A percentile compares a stretch with the other conserved stretches of the same genome.
These are phyloP conservation scores for Haemorhous mexicanus DNA, from an alignment of 2,113 vertebrate species.

Conservation along the genomic window DNA sequence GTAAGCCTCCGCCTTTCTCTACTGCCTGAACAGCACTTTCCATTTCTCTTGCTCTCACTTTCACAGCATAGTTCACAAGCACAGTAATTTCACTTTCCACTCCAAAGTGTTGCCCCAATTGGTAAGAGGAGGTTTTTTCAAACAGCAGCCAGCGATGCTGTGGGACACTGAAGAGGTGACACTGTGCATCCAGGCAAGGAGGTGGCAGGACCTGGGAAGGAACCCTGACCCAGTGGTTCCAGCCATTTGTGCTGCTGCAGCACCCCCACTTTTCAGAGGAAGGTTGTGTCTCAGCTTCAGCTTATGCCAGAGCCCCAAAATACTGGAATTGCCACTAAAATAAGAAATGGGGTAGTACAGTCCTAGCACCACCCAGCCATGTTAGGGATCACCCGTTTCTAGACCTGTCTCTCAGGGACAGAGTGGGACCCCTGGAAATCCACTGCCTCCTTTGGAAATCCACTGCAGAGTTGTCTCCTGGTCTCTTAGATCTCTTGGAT, in stretches of 20 bases:
- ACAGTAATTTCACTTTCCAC: background rate
- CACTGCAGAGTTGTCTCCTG: background rate
- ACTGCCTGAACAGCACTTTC: background rate
- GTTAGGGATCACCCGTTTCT: background rate
- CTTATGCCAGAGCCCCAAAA: background rate
- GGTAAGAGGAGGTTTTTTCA: background rate
- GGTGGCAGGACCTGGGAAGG: background rate
- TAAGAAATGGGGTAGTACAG: background rate
- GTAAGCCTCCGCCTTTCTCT: background rate
- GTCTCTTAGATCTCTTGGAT: background rate
- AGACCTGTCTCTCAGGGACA: rapidly evolving
- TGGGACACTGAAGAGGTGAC: background rate
- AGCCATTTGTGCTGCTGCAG: rapidly evolving
- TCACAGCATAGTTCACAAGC: background rate
- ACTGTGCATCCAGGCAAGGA: rapidly evolving
- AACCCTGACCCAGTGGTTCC: background rate
- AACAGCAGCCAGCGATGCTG: background rate
- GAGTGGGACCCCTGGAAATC: background rate
- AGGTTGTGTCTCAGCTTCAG: background rate
- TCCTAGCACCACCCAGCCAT: rapidly evolving
- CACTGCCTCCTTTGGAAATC: background rate
- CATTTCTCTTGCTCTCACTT: background rate
- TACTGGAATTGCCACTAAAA: background rate
- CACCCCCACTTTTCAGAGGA: background rate
- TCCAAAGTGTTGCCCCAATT: background rate